These are phyloP conservation scores for Harmothoe impar DNA, from an alignment of 2,888 invertebrate species.

Conservation along the genomic window DNA sequence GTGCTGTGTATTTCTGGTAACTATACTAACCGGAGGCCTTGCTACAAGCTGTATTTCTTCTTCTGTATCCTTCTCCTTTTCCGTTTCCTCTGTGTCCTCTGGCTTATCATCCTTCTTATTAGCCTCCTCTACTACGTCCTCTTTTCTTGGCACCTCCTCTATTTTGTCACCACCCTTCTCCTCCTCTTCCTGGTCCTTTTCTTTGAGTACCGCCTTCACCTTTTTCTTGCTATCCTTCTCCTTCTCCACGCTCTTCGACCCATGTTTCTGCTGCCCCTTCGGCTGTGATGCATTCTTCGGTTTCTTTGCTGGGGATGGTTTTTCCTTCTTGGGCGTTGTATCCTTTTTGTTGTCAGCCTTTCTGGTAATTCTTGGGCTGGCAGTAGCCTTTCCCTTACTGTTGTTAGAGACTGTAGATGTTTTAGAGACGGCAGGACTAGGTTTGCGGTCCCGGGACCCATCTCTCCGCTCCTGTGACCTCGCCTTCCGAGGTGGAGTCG, in stretches of 20 bases:
- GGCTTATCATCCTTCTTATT: background rate
- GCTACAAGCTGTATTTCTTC: conserved; percentile 19
- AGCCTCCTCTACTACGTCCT: background rate
- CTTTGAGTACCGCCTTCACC: background rate
- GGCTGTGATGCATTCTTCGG: background rate
- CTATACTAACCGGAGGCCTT: conserved; percentile 40
- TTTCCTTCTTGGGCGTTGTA: background rate
- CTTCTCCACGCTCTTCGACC: background rate
- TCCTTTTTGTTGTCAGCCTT: background rate
- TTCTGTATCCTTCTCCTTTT: background rate
- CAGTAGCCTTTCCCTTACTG: background rate
- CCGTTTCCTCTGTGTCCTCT: background rate
- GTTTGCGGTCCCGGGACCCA: background rate
- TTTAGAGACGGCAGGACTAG: conserved; percentile 8
- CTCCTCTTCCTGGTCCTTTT: background rate
- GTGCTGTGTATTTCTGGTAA: background rate
- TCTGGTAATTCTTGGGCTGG: background rate
- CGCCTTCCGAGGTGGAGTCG: background rate
- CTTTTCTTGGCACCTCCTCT: background rate
- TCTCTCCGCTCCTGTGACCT: background rate
- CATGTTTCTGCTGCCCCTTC: background rate
- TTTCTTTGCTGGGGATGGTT: conserved; percentile 23
- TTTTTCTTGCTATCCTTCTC: background rate
- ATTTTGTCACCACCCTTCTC: background rate
- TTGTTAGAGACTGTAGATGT: background rate